These are phyloP conservation scores for Phasianus colchicus DNA, from an alignment of 2,113 vertebrate species.

Conservation along the genomic window DNA sequence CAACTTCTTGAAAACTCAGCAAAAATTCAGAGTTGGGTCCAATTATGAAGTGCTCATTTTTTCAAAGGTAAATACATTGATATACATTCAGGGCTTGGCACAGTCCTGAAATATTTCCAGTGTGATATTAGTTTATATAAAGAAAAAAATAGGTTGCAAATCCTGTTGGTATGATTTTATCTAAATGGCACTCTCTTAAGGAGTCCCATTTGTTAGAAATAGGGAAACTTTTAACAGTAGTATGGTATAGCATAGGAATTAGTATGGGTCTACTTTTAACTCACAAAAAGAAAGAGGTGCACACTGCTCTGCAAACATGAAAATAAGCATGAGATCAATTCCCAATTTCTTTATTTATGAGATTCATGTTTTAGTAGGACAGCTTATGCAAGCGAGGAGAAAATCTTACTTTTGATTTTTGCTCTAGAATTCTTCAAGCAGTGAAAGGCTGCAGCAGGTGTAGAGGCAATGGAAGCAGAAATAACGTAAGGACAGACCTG, in stretches of 20 bases:
- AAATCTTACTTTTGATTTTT: background rate
- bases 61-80: background rate
- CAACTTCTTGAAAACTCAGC: background rate
- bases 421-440: background rate
- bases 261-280: background rate
- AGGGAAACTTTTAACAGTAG: background rate
- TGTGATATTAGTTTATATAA: background rate
- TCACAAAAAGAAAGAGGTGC: background rate
- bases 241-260: background rate
- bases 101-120: background rate
- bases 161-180: background rate
- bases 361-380: background rate
- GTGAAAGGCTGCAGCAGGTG: background rate
- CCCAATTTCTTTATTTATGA: background rate
- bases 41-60: background rate
- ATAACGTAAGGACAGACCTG: background rate
- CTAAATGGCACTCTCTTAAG: background rate
- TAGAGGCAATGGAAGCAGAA: background rate
- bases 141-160: background rate
- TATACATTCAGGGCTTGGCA: background rate
- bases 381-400: background rate
- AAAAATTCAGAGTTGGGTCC: background rate
- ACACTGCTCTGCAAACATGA: background rate
- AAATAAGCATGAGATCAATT: background rate
- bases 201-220: background rate